A percentile compares a stretch with the other conserved stretches of the same genome.
Evolutionary conservation across 1,140 invertebrate genomes (phyloP).

Genomic region (Habropoda laboriosa): DNA sequence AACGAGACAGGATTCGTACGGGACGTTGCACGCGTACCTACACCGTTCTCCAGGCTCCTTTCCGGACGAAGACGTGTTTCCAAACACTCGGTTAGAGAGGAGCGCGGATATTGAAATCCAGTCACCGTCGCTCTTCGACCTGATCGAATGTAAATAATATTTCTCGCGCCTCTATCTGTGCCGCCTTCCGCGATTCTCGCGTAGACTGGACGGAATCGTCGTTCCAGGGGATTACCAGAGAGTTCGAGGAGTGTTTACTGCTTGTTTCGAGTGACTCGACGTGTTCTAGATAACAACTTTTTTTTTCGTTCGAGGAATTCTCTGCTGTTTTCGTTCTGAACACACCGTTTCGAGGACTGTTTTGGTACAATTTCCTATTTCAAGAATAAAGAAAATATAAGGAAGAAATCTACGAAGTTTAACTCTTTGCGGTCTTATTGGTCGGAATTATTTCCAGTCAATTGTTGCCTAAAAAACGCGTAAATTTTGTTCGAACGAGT

Average conservation of each 20-base stretch:
- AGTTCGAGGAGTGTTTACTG: not conserved
- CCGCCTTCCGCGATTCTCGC: not conserved
- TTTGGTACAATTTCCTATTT: no score
- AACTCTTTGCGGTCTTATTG: no score
- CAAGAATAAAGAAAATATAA: no score
- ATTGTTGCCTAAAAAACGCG: no score
- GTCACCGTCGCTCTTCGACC: not conserved
- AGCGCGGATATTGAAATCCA: conserved; percentile 27
- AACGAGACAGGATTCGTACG: conserved; percentile 6
- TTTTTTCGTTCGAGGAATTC: not conserved
- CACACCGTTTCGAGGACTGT: no score
- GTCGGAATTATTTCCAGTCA: no score
- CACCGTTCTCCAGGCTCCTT: not conserved
- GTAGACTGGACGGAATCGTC: conserved; percentile 5
- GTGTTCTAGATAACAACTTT: no score
- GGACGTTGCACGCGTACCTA: conserved; percentile 29
- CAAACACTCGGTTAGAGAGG: not conserved
- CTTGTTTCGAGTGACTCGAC: not conserved
- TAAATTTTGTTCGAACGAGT: no score
- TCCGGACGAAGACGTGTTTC: not conserved
- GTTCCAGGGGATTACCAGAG: not conserved
- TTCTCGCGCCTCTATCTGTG: not conserved
- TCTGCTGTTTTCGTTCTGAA: not conserved
- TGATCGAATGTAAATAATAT: conserved; percentile 42
- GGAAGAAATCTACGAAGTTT: no score